Base-by-base conservation (phyloP, 2,888 invertebrate genomes). In the Tupiocoris notatus region DNA sequence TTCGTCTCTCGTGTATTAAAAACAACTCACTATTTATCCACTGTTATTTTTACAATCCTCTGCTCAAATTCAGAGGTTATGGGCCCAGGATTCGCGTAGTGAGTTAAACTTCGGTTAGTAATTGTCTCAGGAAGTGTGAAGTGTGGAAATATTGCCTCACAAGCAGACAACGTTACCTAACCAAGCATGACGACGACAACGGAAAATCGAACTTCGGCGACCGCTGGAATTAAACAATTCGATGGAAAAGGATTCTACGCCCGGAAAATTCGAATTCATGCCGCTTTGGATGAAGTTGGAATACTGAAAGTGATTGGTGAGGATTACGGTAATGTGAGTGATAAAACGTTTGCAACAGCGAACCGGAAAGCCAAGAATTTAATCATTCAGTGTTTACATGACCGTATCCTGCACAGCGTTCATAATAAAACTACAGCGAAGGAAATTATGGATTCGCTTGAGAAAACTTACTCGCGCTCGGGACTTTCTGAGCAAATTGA, bases 261-360 rank as follows among this genome's bases (percentile, higher is more conserved):
- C 65, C 25, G 65, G 65, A 65, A 65, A 22, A 65, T 65, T 22
- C 65, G 65, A 65, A 65, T 65, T 65, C 65, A 25, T 65, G 65
- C 65, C 2, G 65, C 65, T 2, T 12, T 2, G 20, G 65, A 65
- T 18, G 65, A 65, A 21, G 22, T 65, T 6, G 65, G n/a, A 17
- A 25, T 65, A 25, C 20, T 65, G 24, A 23, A 65, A 6, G 65
- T 23, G 1, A 65, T 23, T 2, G 16, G 9, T 9, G 65, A 65
- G 2, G 65, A 65, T 39, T 65, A 23, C 12, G 12, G 12, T n/a
- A 39, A 39, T 6, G 25, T 25, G 39, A 65, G 20, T 23, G 39
- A 65, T 1, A 23, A 65, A 12, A 3, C 23, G 65, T 22, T 65
- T 39, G 65, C 16, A 16, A n/a, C n/a, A 23, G 65, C 65, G 1